Conservation (phyloP, 2,888 invertebrate genomes). For the Xestia ashworthii region DNA sequence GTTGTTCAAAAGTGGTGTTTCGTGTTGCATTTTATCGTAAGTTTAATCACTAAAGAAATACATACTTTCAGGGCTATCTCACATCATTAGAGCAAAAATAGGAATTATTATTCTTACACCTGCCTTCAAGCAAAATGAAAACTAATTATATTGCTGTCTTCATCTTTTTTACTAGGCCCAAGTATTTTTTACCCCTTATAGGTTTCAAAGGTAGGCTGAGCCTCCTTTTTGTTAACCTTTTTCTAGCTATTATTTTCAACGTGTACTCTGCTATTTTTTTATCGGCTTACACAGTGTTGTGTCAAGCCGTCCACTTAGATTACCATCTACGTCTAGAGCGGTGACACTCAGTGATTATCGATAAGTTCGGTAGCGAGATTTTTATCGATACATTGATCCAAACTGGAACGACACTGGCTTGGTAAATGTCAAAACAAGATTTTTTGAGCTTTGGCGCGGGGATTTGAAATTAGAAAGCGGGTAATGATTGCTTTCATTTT, state of each 20-base stretch:
- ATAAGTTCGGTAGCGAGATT: conserved; percentile 75
- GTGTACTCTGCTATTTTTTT: conserved; percentile 62
- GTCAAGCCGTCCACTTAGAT: conserved; percentile 72
- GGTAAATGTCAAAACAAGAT: conserved; percentile 67
- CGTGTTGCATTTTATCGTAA: conserved; percentile 2
- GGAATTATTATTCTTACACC: conserved; percentile 41
- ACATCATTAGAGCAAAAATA: conserved; percentile 37
- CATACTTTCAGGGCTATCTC: conserved; percentile 31
- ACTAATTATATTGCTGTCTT: conserved; percentile 49
- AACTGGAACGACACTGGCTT: conserved; percentile 63
- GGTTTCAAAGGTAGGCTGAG: conserved; percentile 35
- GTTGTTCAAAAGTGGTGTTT: background rate
- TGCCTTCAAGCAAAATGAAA: conserved; percentile 45
- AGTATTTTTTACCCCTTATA: conserved; percentile 41
- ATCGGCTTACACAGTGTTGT: conserved; percentile 72
- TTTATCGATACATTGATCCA: conserved; percentile 74
- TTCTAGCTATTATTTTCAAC: conserved; percentile 67
- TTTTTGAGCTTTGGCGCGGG: conserved; percentile 40
- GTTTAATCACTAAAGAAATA: conserved; percentile 3
- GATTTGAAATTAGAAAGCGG: conserved; percentile 62
- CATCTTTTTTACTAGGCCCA: conserved; percentile 29
- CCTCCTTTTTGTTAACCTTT: conserved; percentile 52
- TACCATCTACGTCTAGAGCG: conserved; percentile 79
- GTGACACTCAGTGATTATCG: conserved; percentile 80
- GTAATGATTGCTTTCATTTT: conserved; percentile 12